phyloP scores from a whole-genome alignment of 2,113 vertebrate species.

The Archilochus colubris region DNA sequence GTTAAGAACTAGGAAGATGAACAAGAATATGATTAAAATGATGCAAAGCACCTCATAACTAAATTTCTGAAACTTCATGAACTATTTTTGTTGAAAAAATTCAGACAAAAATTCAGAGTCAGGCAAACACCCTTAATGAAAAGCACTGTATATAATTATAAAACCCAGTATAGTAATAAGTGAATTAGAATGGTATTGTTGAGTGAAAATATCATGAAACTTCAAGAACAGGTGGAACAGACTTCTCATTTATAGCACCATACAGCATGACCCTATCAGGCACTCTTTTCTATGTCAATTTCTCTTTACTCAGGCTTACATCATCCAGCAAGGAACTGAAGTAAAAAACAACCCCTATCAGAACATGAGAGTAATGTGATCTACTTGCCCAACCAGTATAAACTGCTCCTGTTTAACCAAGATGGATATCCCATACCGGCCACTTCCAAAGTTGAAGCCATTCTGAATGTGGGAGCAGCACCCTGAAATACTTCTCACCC shows the following conservation, averaged over 20 bases:
- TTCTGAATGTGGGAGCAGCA: neutral
- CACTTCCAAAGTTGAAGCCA: neutral
- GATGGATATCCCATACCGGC: neutral
- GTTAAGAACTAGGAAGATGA: neutral
- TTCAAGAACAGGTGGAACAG: neutral
- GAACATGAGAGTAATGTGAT: neutral
- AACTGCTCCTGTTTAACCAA: neutral
- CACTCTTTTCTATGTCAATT: neutral
- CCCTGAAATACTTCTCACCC: neutral
- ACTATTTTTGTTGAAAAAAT: neutral
- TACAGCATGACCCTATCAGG: neutral
- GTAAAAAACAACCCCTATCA: neutral
- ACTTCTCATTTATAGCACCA: neutral
- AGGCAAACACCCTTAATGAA: neutral
- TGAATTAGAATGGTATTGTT: neutral
- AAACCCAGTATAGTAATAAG: neutral
- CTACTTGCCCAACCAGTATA: neutral
- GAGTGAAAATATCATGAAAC: neutral
- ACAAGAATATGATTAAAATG: conserved; percentile 2
- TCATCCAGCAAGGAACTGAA: neutral
- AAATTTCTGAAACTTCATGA: neutral
- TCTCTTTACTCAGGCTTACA: neutral
- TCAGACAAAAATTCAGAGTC: neutral
- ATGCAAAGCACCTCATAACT: neutral
- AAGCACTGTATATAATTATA: neutral